Evolutionary conservation across 2,797 vertebrate genomes (phyloP), one percentile per base, ranked within the genome.

Genomic region (Pangasius macronema): DNA sequence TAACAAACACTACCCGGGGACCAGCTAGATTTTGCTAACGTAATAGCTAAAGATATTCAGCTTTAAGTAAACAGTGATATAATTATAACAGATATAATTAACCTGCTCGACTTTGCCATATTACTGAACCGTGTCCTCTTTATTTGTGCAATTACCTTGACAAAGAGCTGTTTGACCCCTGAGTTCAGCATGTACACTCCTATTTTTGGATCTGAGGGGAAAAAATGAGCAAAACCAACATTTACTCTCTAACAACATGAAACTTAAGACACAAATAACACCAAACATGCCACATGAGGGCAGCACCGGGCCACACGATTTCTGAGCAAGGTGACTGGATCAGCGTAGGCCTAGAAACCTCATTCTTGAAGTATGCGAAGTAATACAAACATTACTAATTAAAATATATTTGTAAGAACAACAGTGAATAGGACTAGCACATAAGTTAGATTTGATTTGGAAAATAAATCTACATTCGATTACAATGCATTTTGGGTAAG

Each of bases 101-200:
- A 20, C 11, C 5, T 39, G 22, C 39, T 72, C 2, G 7, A 70
- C 20, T 22, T 72, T 36, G 18, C 68, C 13, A n/a, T 2, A 18
- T 18, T 51, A 51, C 42, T 49, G 4, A 46, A 70, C 3, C 8
- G 27, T 1, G 9, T 9, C 18, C 36, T n/a, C 57, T 82, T 39
- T 46, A 63, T 46, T 49, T 53, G n/a, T 33, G 27, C 46, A 0
- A 93, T 95, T 95, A 99, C 98, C 97, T 98, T 98, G 90, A 99
- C 94, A 88, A 96, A 96, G 79, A 99, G 94, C 85, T 96, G 95
- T 92, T 95, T 97, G 89, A 90, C 94, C 93, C 98, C 98, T 84
- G 98, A 98, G 95, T 99, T 97, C 92, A 99, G 93, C 90, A 99
- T 91, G 91, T 97, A 96, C 93, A 99, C 94, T 92, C 95, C 95